Evolutionary conservation across 2,113 vertebrate species (phyloP).

Genomic region (Sminthopsis crassicaudata): DNA sequence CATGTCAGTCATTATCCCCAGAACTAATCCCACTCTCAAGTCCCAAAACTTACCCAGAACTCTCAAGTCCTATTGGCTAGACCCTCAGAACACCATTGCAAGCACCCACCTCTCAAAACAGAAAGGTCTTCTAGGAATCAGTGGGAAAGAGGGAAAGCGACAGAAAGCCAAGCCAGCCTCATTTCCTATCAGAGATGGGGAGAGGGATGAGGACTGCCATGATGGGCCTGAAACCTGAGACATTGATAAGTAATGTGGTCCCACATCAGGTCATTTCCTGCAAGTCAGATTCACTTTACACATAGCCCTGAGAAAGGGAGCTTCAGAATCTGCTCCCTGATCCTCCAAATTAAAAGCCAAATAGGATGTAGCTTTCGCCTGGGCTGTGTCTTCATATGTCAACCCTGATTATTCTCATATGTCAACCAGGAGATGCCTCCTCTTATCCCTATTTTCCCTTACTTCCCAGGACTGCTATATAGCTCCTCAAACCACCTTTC

Average conservation of each 20-base stretch:
- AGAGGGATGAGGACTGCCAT: background rate
- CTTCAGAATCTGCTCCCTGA: slow-evolving; percentile 83
- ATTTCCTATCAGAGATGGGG: background rate
- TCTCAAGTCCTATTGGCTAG: background rate
- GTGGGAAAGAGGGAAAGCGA: background rate
- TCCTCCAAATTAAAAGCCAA: slow-evolving; percentile 89
- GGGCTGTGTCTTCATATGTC: slow-evolving; percentile 84
- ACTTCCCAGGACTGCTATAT: background rate
- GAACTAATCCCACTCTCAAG: background rate
- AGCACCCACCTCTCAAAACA: background rate
- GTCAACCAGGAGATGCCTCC: slow-evolving; percentile 48
- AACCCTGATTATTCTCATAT: slow-evolving; percentile 82
- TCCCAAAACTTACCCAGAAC: background rate
- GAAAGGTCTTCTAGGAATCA: background rate
- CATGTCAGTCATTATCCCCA: background rate
- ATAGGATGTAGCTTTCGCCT: slow-evolving; percentile 87
- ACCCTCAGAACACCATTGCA: background rate
- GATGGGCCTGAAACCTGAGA: slow-evolving; percentile 52
- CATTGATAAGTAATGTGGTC: slow-evolving; percentile 78
- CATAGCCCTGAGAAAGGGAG: slow-evolving; percentile 66
- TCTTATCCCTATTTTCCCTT: slow-evolving; percentile 56
- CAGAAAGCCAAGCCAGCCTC: background rate
- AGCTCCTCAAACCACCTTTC: background rate
- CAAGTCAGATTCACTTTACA: slow-evolving; percentile 86
- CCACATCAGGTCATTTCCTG: slow-evolving; percentile 85